Evolutionary conservation across 1,140 invertebrate genomes (phyloP), one percentile per base, ranked within the genome.

Genomic region (Drosophila grimshawi): DNA sequence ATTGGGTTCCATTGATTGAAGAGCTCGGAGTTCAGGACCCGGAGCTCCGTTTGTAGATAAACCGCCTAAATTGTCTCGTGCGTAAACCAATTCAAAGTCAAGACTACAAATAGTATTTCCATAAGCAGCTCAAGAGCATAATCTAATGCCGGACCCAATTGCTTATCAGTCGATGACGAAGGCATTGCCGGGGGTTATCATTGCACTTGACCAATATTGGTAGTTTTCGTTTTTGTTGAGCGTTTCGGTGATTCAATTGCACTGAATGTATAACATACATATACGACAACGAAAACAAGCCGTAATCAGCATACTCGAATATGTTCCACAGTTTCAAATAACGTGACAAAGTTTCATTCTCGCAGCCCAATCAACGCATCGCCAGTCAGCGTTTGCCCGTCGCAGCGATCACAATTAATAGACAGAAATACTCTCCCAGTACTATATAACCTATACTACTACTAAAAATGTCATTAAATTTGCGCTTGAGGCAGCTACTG

Each of bases 61-160:
- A 27, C 39, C 43, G 5, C 19, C 39, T 43, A 4, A 46, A 4
- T 48, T 39, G 64, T 55, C 49, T 11, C 51, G 73, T 80, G 83
- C 83, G 66, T 80, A 74, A 78, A 51, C 65, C 46, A 46, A 66
- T 51, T 81, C 85, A 83, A 80, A 80, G 85, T 86, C 83, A 86
- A 88, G 72, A 62, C 8, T 45, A 35, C 30, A 63, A 30, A 35
- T 8, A 55, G 33, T 37, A 55, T 19, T 53, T 53, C 4, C n/a
- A 29, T 30, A 57, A 43, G 33, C 30, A 63, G 33, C 48, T 32
- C 11, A 27, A 27, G 6, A 55, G 11, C 52, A 39, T 59, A 75
- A 59, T 72, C 46, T 45, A 37, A 53, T 79, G 76, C 82, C 82
- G 83, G 82, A 86, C 83, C 27, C 49, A 30, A 4, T 32, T 5